Base-by-base conservation (phyloP, 2,113 vertebrate species). In the Lampris megalopsis region DNA sequence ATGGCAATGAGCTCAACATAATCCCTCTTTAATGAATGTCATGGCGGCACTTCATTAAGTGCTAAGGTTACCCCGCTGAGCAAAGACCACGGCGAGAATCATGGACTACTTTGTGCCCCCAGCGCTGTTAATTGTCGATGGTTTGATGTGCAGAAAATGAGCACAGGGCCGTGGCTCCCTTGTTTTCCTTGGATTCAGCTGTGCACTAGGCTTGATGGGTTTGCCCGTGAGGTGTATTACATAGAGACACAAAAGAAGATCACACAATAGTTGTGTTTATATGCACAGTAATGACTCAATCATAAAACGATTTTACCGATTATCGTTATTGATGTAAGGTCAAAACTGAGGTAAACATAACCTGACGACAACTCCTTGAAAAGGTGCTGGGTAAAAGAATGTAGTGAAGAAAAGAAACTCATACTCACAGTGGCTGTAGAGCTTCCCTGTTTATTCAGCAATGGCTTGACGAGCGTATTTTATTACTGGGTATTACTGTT, bases 1-100 rank as follows among this genome's bases (percentile, higher is more conserved):
- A 79, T 76, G 86, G 75, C 86, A 83, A 85, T 67, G 73, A 83
- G 80, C 49, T 2, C 6, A 52, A 75, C 74, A 60, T 86, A 82
- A 86, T 86, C 75, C 78, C 43, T 67, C 80, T 74, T 75, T 87
- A 84, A 89, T 90, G 84, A 88, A 89, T 79, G 83, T 82, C 82
- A 77, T 9, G 13, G 73, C 47, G 4, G 74, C 84, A 87, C 67
- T 89, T 92, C 90, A 89, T 89, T 90, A 90, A 84, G 70, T 68
- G 8, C 48, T 64, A 48, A 80, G 79, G 82, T 84, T 82, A 79
- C 68, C 53, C 77, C 42, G 59, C 54, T 8, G 24, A 65, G 71
- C 7, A 79, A 49, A 45, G 24, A 68, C 79, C 9, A 41, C 6
- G 1, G 10, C 3, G 37, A 43, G 63, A 86, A 78, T 83, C 77